Evolutionary conservation across 2,113 vertebrate species (phyloP), one percentile per base, ranked within the genome.

Genomic region (Xiphophorus couchianus): DNA sequence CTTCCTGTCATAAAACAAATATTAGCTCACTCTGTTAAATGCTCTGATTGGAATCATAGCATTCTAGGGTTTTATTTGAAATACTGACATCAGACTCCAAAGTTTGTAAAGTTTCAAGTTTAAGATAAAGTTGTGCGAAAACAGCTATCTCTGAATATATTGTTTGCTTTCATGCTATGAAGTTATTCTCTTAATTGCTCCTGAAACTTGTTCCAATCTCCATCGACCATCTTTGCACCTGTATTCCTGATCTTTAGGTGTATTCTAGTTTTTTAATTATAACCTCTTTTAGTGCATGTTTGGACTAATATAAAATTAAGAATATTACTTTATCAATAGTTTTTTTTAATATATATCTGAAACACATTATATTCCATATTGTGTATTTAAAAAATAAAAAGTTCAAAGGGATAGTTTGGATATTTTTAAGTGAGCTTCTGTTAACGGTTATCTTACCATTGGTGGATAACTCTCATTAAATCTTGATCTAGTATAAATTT

Each of bases 161-260:
- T 86, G 75, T 84, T 84, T 84, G 73, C 85, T 70, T 86, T 78
- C 42, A 77, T 85, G 64, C 76, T 54, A 62, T 83, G 60, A 70
- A 81, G 68, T 71, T 73, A 65, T 35, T 58, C 22, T 19, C 29
- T 73, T 28, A 31, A 30, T 76, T 73, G 27, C 61, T 66, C 66
- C 62, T 27, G 0, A 62, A 69, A 67, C 64, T 33, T 44, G 44
- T 25, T 4, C 58, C 42, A 70, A 39, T 69, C 29, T 58, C 37
- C 63, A 35, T 58, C 1, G 17, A 48, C 42, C 3, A 14, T 48
- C 15, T 29, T 82, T 10, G 9, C 2, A 33, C 62, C 33, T 69
- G 2, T 25, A 66, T 54, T 60, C 62, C 30, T 60, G 25, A 71
- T 27, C 73, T 58, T 58, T 54, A 79, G 68, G 13, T 62, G 4